Evolutionary conservation across 2,113 vertebrate species (phyloP), one percentile per base, ranked within the genome.

Genomic region (Amphilophus citrinellus): DNA sequence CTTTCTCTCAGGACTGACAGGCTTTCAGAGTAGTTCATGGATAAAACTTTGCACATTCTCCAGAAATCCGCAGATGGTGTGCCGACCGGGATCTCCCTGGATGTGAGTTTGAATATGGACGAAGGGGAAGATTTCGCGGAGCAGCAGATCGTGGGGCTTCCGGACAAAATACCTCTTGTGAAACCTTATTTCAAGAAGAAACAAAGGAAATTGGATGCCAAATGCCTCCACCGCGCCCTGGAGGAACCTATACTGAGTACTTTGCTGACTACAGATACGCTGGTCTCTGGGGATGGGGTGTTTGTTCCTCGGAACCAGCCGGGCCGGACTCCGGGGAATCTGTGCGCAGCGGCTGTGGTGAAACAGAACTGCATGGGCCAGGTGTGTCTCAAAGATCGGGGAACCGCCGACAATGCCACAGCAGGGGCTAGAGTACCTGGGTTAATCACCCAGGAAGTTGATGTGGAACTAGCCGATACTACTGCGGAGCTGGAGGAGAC

Each of bases 121-220:
- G 89, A 88, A 47, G 90, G 88, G 85, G 97, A 94, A 56, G 97
- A 95, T 62, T 97, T 98, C 84, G 27, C 92, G 20, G 95, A 95
- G 88, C 92, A 95, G 91, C 96, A 95, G 79, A 88, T 97, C 66
- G 96, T 97, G 84, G 96, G 96, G 82, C 94, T 97, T 5, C 66
- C 97, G 27, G 97, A 96, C 66, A 99, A 99, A 94, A 98, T 99
- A 62, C 95, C 97, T 8, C 94, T 98, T 0, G 94, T 98, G 91
- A 99, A 99, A 82, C 97, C 98, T n/a, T 98, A 96, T 92, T 98
- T 99, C 89, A 99, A 99, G 93, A 99, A 99, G 95, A 99, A 99
- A 85, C 97, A 95, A 90, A 98, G 98, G 91, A 97, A 98, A 76
- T 82, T 99, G 89, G 97, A 97, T 82, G 63, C 97, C 0, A 97